phyloP scores from a whole-genome alignment of 2,797 vertebrate genomes.

The Pipistrellus pipistrellus region DNA sequence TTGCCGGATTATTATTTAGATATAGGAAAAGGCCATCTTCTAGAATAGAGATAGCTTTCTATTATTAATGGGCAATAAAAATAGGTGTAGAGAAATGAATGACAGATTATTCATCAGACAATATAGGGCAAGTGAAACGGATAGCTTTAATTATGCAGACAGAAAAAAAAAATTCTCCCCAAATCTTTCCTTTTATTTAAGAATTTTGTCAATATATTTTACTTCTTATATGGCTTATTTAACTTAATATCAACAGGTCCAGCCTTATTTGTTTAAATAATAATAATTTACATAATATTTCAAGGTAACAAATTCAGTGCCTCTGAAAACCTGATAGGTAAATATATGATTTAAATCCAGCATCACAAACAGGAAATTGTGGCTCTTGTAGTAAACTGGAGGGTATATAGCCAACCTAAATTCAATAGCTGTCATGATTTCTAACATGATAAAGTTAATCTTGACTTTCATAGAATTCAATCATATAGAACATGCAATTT shows the following conservation, averaged over 20 bases:
- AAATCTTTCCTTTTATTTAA: neutral
- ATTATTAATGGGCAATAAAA: conserved; percentile 47
- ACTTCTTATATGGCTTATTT: neutral
- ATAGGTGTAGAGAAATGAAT: conserved; percentile 1
- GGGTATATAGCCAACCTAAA: neutral
- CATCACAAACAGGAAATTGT: neutral
- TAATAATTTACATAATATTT: neutral
- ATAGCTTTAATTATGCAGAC: neutral
- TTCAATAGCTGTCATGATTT: neutral
- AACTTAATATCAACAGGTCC: neutral
- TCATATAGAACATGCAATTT: neutral
- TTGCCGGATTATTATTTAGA: conserved; percentile 45
- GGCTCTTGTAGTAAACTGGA: neutral
- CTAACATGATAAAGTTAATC: neutral
- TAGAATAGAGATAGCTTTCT: conserved; percentile 46
- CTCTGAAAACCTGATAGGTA: neutral
- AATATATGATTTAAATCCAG: neutral
- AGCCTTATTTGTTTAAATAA: neutral
- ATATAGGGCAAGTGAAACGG: neutral
- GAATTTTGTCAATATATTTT: neutral
- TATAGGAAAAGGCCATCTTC: conserved; percentile 1
- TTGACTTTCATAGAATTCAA: neutral
- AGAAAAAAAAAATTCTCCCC: neutral
- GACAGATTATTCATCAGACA: neutral
- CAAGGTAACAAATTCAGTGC: neutral